Conservation (phyloP, 2,888 invertebrate species). For the Koerneria pararmatus region DNA sequence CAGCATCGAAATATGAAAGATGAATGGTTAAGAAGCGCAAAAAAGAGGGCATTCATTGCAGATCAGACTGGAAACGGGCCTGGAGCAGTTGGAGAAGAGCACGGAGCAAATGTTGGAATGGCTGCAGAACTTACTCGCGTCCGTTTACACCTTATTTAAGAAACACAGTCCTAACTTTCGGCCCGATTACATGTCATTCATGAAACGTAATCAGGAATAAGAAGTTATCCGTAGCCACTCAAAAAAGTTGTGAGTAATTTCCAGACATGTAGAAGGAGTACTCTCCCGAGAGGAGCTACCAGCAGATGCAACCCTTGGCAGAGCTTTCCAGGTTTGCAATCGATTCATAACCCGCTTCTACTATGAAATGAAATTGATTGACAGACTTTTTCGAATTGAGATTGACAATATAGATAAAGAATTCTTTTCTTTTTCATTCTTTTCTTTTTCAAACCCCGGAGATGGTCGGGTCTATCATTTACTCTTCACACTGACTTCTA, state of each 20-base stretch:
- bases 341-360: neutral
- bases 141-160: constrained; percentile 60
- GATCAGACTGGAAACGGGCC: constrained; percentile 60
- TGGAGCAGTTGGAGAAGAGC: constrained; percentile 80
- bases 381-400: neutral
- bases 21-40: too few species aligned
- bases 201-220: too few species aligned
- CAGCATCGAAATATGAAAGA: too few species aligned
- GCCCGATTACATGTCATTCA: neutral
- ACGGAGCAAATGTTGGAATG: constrained; percentile 71
- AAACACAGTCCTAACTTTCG: too few species aligned
- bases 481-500: too few species aligned
- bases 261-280: constrained; percentile 77
- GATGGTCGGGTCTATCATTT: too few species aligned
- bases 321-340: constrained; percentile 78
- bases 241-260: neutral
- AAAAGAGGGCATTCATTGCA: too few species aligned
- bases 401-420: too few species aligned
- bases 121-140: constrained; percentile 62
- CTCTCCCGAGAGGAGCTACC: constrained; percentile 67
- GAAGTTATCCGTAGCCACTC: too few species aligned
- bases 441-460: too few species aligned
- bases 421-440: too few species aligned
- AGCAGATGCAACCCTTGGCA: constrained; percentile 79
- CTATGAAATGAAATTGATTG: neutral